phyloP scores from a whole-genome alignment of 2,113 vertebrate species.

The Pleuronectes platessa region DNA sequence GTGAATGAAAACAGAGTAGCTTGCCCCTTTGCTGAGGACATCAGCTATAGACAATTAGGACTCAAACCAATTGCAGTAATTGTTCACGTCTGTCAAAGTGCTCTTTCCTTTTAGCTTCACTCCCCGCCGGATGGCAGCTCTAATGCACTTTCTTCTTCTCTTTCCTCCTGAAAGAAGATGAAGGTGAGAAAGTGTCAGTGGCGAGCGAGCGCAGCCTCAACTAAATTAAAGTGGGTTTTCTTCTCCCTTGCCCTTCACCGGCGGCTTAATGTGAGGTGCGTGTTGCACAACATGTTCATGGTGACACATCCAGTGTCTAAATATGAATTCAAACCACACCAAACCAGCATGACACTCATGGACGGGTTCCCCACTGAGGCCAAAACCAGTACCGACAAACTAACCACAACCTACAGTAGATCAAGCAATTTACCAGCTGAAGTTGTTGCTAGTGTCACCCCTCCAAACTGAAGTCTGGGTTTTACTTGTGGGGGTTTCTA shows the following conservation, averaged over 20 bases:
- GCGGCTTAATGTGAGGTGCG: background rate
- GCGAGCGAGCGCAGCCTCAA: conserved; percentile 7
- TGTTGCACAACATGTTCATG: background rate
- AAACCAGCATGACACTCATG: too few species aligned
- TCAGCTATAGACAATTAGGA: background rate
- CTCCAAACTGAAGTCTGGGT: too few species aligned
- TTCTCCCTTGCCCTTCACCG: background rate
- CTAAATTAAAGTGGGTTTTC: background rate
- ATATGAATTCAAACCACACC: background rate
- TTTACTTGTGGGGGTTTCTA: too few species aligned
- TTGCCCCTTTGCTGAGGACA: background rate
- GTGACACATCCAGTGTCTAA: background rate
- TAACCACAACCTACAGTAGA: too few species aligned
- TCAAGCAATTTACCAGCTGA: too few species aligned
- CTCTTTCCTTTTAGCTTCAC: background rate
- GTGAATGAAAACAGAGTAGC: background rate
- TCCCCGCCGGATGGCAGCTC: background rate
- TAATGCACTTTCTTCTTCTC: conserved; percentile 16
- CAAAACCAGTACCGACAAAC: too few species aligned
- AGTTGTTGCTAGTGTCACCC: too few species aligned
- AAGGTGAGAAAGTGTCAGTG: background rate
- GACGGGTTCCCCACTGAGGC: background rate
- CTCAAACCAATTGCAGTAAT: conserved; percentile 1
- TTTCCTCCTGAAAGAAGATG: background rate
- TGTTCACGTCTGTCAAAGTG: background rate